These are phyloP conservation scores for Eledona agricola DNA, from an alignment of 2,888 invertebrate genomes.

Conservation along the genomic window DNA sequence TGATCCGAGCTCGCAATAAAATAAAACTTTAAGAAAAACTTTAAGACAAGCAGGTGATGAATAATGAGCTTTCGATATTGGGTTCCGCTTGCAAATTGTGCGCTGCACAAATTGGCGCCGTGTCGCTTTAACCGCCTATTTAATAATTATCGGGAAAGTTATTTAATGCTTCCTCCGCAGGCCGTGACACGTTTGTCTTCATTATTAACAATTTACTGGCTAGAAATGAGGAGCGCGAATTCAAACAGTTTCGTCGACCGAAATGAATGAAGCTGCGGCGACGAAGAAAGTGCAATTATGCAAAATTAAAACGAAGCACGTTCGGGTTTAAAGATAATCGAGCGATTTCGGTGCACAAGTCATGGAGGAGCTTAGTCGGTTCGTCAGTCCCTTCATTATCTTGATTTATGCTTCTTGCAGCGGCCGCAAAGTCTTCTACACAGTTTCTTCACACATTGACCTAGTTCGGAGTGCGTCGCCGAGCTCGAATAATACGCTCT, in stretches of 20 bases:
- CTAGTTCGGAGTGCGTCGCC: no score
- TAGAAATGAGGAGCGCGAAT: slow-evolving; percentile 22
- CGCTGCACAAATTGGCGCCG: slow-evolving; percentile 5
- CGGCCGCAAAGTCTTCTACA: no score
- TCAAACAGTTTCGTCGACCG: slow-evolving; percentile 7
- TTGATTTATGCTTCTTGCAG: no score
- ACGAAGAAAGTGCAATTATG: slow-evolving; percentile 15
- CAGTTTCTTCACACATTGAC: no score
- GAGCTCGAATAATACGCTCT: no score
- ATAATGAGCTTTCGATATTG: no score
- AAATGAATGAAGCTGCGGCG: slow-evolving; percentile 14
- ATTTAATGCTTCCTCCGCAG: slow-evolving; percentile 27
- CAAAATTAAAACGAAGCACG: no score
- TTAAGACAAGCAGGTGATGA: neutral
- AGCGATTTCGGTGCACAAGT: no score
- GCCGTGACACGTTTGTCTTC: slow-evolving; percentile 28
- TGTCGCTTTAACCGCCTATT: slow-evolving; percentile 20
- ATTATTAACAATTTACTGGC: slow-evolving; percentile 29
- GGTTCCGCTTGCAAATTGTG: neutral
- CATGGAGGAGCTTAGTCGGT: no score
- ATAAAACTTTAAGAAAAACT: neutral
- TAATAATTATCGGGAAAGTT: slow-evolving; percentile 28
- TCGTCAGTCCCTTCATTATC: no score
- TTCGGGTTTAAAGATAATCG: no score
- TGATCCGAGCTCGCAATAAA: neutral